These are phyloP conservation scores for Oscheius sp. DNA, from an alignment of 2,888 invertebrate genomes.

Conservation along the genomic window DNA sequence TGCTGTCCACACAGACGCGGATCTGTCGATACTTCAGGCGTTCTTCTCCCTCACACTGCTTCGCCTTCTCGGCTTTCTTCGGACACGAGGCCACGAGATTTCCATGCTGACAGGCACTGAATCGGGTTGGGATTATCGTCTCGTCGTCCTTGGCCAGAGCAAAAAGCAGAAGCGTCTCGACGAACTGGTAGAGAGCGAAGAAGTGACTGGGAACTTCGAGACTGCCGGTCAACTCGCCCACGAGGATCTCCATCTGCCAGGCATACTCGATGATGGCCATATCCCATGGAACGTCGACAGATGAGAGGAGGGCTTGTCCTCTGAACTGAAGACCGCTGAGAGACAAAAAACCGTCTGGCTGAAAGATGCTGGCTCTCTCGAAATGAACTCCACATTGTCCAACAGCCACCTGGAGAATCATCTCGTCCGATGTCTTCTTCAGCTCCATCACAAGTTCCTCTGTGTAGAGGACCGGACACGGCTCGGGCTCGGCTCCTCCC, in stretches of 20 bases:
- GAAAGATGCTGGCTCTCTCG: slow-evolving; percentile 44
- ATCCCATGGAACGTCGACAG: slow-evolving; percentile 83
- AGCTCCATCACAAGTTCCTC: slow-evolving; percentile 88
- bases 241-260: slow-evolving; percentile 92
- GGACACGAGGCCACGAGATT: slow-evolving; percentile 37
- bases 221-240: slow-evolving; percentile 92
- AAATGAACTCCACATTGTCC: slow-evolving; percentile 51
- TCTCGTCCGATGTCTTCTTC: slow-evolving; percentile 92
- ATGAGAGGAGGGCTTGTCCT: slow-evolving; percentile 96
- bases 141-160: slow-evolving; percentile 90
- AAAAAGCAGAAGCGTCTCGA: slow-evolving; percentile 88
- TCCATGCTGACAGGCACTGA: slow-evolving; percentile 76
- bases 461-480: slow-evolving; percentile 60
- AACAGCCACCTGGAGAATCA: slow-evolving; percentile 82
- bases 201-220: slow-evolving; percentile 80
- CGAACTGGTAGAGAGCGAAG: slow-evolving; percentile 86
- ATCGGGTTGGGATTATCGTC: slow-evolving; percentile 84
- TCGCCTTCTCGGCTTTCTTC: neutral
- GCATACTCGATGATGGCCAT: slow-evolving; percentile 96
- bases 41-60: slow-evolving; percentile 32
- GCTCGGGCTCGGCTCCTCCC: slow-evolving; percentile 44
- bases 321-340: slow-evolving; percentile 81
- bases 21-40: slow-evolving; percentile 76
- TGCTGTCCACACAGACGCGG: slow-evolving; percentile 86
- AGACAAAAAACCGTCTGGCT: slow-evolving; percentile 76